Conservation (phyloP, 2,113 vertebrate species). For the Odocoileus virginianus region DNA sequence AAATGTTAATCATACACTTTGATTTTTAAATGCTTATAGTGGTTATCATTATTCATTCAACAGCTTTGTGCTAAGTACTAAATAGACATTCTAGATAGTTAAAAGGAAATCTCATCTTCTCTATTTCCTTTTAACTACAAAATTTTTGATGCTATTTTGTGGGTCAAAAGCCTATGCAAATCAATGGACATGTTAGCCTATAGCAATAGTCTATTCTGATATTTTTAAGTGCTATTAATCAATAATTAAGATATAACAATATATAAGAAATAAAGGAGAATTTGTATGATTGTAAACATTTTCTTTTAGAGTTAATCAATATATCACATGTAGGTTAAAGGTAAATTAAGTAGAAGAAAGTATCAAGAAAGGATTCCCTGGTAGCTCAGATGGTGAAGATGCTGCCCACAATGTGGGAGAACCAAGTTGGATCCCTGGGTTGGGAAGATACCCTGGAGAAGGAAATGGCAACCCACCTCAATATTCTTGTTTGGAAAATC, state of each 20-base stretch:
- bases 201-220: neutral
- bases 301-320: neutral
- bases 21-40: neutral
- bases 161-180: neutral
- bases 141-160: neutral
- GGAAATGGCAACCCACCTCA: neutral
- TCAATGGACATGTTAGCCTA: neutral
- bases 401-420: neutral
- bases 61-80: neutral
- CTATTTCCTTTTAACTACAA: neutral
- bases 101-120: neutral
- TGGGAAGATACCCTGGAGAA: neutral
- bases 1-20: neutral
- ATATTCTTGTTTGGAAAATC: neutral
- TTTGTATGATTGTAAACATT: neutral
- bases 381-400: neutral
- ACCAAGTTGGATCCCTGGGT: accelerated
- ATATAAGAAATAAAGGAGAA: neutral
- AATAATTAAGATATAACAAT: neutral
- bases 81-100: neutral
- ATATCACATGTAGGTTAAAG: neutral
- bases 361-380: neutral
- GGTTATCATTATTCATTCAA: neutral
- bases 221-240: neutral
- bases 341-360: neutral